These are phyloP conservation scores for Allolobophora icterica DNA, from an alignment of 2,888 invertebrate genomes.

Conservation along the genomic window DNA sequence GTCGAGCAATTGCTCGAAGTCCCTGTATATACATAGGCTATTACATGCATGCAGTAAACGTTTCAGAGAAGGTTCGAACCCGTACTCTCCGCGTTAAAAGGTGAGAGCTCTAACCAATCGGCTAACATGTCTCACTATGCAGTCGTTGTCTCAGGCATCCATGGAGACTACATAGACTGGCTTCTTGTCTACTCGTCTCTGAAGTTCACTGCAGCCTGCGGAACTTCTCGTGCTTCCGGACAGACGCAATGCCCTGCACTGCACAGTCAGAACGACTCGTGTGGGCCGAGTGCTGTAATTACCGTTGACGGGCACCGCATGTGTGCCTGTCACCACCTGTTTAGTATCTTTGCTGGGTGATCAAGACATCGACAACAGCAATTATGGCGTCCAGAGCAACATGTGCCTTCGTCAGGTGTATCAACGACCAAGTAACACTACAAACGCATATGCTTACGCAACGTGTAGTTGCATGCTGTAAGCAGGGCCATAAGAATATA, in stretches of 20 bases:
- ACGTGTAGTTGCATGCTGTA: background rate
- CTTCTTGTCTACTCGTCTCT: background rate
- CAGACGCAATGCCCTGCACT: background rate
- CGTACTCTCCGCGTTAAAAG: too few species aligned
- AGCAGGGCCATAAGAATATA: background rate
- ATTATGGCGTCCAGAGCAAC: background rate
- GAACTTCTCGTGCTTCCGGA: background rate
- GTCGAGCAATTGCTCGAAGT: too few species aligned
- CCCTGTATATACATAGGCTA: too few species aligned
- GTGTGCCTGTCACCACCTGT: slow-evolving; percentile 17
- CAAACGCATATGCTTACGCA: background rate
- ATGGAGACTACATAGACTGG: background rate
- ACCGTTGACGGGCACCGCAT: background rate
- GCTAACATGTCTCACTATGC: too few species aligned
- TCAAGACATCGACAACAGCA: background rate
- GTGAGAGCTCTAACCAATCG: too few species aligned
- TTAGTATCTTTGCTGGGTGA: background rate
- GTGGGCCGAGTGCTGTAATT: background rate
- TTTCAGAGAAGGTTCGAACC: too few species aligned
- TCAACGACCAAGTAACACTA: background rate
- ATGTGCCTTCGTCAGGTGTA: slow-evolving; percentile 5
- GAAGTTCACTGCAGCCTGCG: background rate
- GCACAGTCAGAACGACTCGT: background rate
- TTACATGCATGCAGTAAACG: too few species aligned
- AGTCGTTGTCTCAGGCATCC: background rate